Evolutionary conservation across 2,888 invertebrate species (phyloP).

Genomic region (Drosophila rellima): DNA sequence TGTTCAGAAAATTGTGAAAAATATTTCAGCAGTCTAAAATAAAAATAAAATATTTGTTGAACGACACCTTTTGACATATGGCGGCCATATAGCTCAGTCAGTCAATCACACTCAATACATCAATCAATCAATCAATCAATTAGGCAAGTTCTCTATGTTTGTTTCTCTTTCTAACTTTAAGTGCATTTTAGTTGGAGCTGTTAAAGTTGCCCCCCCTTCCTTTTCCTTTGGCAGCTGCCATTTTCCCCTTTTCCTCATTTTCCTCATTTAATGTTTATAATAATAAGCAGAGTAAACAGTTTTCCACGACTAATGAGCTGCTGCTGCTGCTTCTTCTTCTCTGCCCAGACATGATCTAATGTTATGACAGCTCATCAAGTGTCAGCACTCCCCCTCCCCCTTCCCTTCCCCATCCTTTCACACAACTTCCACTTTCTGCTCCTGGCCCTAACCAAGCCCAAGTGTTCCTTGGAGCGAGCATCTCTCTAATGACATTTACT

Average conservation of each 20-base stretch:
- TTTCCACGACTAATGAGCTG: constrained; percentile 73
- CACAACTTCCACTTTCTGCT: neutral
- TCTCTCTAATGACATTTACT: constrained; percentile 78
- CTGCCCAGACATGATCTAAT: constrained; percentile 78
- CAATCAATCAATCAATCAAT: constrained; percentile 72
- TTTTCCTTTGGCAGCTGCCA: constrained; percentile 17
- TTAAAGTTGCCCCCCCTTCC: constrained; percentile 47
- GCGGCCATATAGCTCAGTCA: constrained; percentile 45
- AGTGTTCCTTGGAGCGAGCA: constrained; percentile 34
- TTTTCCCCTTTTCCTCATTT: constrained; percentile 29
- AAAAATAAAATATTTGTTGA: constrained; percentile 50
- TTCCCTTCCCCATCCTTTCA: constrained; percentile 7
- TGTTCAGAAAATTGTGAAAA: constrained; percentile 31
- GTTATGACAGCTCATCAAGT: constrained; percentile 85
- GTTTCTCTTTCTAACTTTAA: constrained; percentile 48
- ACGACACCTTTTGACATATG: constrained; percentile 68
- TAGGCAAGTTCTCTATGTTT: constrained; percentile 31
- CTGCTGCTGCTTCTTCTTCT: constrained; percentile 19
- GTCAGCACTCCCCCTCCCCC: constrained; percentile 52
- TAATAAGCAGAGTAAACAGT: constrained; percentile 78
- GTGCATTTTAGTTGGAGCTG: constrained; percentile 57
- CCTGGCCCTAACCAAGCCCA: neutral
- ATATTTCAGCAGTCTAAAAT: constrained; percentile 63
- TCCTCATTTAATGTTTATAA: constrained; percentile 66
- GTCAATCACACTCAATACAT: too few species aligned